Conservation (phyloP, 2,888 invertebrate species). For the Galerucella calmariensis region DNA sequence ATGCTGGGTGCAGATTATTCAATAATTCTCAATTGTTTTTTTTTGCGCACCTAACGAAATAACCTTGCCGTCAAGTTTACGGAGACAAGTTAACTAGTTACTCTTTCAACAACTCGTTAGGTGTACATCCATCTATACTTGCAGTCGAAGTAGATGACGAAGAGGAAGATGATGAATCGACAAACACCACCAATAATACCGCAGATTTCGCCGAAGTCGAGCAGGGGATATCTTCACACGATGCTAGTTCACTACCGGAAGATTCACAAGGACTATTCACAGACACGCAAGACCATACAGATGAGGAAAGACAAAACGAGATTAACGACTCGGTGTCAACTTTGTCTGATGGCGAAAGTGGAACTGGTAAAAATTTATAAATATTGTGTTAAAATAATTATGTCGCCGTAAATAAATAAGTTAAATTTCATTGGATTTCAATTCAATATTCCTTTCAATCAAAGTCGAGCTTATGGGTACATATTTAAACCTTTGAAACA, state of each 20-base stretch:
- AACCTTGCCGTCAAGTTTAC: not conserved
- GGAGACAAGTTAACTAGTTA: not conserved
- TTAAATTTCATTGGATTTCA: too few species aligned
- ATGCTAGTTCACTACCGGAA: slow-evolving; percentile 51
- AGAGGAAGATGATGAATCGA: slow-evolving; percentile 46
- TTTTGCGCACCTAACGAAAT: too few species aligned
- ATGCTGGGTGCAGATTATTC: too few species aligned
- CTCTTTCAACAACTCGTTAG: slow-evolving; percentile 43
- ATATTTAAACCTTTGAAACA: too few species aligned
- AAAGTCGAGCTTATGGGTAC: too few species aligned
- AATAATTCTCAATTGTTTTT: too few species aligned
- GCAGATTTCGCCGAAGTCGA: slow-evolving; percentile 53
- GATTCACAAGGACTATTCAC: slow-evolving; percentile 36
- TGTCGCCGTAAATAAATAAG: too few species aligned
- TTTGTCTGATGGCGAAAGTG: slow-evolving; percentile 30
- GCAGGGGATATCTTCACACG: slow-evolving; percentile 49
- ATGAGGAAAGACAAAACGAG: slow-evolving; percentile 40
- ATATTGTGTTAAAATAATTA: slow-evolving; percentile 4
- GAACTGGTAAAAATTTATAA: not conserved
- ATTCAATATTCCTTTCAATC: too few species aligned
- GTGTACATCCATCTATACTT: slow-evolving; percentile 62
- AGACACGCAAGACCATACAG: not conserved
- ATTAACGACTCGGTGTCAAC: slow-evolving; percentile 48
- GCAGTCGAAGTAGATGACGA: slow-evolving; percentile 58
- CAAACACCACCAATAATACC: slow-evolving; percentile 45